A percentile compares a stretch with the other conserved stretches of the same genome.
phyloP scores from a whole-genome alignment of 1,140 invertebrate genomes.

The Magallana ariakensis region DNA sequence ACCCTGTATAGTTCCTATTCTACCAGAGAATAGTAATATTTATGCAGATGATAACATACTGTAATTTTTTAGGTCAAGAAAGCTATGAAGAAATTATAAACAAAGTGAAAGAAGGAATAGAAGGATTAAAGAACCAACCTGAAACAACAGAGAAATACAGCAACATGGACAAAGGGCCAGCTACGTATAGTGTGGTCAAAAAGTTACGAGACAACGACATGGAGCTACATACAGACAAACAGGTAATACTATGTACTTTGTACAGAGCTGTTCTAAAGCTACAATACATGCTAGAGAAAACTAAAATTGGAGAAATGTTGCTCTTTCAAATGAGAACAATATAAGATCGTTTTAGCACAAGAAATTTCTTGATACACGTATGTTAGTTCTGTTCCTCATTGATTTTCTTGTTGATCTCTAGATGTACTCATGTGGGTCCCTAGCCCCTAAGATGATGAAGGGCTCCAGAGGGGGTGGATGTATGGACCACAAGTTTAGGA shows the following conservation, averaged over 20 bases:
- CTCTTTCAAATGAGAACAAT: too few relatives aligned
- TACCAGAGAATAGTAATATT: too few relatives aligned
- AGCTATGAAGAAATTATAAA: conserved; percentile 65
- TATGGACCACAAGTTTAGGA: conserved; percentile 81
- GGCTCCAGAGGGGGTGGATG: conserved; percentile 80
- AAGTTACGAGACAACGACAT: conserved; percentile 81
- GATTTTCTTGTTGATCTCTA: conserved; percentile 55
- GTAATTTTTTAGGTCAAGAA: conserved; percentile 67
- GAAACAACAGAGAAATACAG: conserved; percentile 80
- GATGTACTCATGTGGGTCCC: conserved; percentile 83
- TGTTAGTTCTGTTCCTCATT: too few relatives aligned
- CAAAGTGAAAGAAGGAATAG: conserved; percentile 76
- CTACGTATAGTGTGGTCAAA: conserved; percentile 81
- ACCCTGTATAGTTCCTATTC: too few relatives aligned
- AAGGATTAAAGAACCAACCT: conserved; percentile 79
- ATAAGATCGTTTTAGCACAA: too few relatives aligned
- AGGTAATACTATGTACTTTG: conserved; percentile 65
- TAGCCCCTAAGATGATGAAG: conserved; percentile 83
- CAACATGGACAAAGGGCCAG: conserved; percentile 78
- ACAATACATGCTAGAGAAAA: too few relatives aligned
- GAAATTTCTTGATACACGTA: too few relatives aligned
- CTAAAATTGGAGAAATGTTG: too few relatives aligned
- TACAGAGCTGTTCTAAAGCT: neutral
- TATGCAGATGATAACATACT: too few relatives aligned
- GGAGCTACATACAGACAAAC: conserved; percentile 81